Base-by-base conservation (phyloP, 1,140 invertebrate genomes). In the Colletes latitarsis region DNA sequence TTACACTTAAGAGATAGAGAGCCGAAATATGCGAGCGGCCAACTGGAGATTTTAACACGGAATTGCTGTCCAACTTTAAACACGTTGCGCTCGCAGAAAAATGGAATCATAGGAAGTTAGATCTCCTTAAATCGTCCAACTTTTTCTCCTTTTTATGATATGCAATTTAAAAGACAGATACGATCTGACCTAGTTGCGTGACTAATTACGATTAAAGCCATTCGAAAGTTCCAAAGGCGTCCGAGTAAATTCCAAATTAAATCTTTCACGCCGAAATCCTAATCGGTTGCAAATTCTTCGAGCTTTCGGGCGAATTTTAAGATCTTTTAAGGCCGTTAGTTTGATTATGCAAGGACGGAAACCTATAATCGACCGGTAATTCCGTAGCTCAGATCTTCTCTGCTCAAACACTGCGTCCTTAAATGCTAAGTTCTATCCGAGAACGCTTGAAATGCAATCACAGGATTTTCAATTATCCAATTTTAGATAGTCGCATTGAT, bases 381-480 rank as follows among this genome's bases (percentile, higher is more conserved):
- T n/a, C 53, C 17, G 6, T 53, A 17, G 6, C 6, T 1, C 53
- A 57, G 53, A 46, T 8, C 5, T n/a, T 41, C 49, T 46, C 39
- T 21, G 6, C 19, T n/a, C 14, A 53, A 41, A 6, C 3, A 9
- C n/a, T 15, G 19, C 9, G 10, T n/a, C 19, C 0, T 6, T 46
- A 15, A 57, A 55, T 41, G n/a, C 15, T 12, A 12, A 5, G 6
- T 5, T 21, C 64, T 0, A 30, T 39, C 12, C 5, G 17, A 66
- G 41, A 55, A 39, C n/a, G n/a, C 74, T 19, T 55, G 43, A 21
- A 14, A 15, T 49, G 30, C 43, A 52, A 53, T 60, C 41, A 12
- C 2, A 30, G 71, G 43, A 80, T 83, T 75, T 85, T 70, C 70
- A 86, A 86, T 87, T 87, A 86, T 70, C 70, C 64, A 77, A 81